Evolutionary conservation across 2,113 vertebrate species (phyloP).

Genomic region (Rhineura floridana): DNA sequence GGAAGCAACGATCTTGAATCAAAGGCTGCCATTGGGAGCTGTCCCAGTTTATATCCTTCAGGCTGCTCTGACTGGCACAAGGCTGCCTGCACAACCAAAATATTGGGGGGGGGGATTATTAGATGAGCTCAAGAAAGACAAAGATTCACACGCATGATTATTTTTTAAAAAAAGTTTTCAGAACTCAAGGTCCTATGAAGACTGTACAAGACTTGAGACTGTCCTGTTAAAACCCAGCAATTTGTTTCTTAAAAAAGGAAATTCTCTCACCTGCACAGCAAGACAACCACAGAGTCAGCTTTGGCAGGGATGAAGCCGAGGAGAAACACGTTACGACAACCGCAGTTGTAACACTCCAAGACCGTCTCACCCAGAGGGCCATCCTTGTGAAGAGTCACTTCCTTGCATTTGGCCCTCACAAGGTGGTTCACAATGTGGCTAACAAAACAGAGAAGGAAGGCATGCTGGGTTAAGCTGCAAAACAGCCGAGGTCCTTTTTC

Average conservation of each 20-base stretch:
- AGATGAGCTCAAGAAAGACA: neutral
- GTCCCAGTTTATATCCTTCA: conserved; percentile 99
- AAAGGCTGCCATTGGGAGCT: conserved; percentile 98
- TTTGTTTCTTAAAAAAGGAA: neutral
- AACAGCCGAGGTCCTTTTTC: neutral
- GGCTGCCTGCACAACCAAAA: conserved; percentile 85
- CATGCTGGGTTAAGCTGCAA: fast-evolving
- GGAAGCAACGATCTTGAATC: conserved; percentile 97
- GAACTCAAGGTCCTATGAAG: fast-evolving
- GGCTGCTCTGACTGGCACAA: conserved; percentile 97
- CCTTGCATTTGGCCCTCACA: conserved; percentile 97
- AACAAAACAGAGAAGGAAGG: conserved; percentile 35
- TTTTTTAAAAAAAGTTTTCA: neutral
- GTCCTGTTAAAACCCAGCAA: no score
- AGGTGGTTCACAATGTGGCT: conserved; percentile 99
- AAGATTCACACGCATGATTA: fast-evolving
- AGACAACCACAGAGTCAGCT: conserved; percentile 95
- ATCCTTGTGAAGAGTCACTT: conserved; percentile 98
- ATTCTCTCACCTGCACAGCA: conserved; percentile 90
- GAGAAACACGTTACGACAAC: conserved; percentile 96
- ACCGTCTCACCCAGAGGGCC: conserved; percentile 96
- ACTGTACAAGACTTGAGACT: neutral
- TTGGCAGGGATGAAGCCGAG: conserved; percentile 98
- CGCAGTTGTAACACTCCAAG: conserved; percentile 97
- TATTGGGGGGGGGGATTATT: neutral